These are phyloP conservation scores for Macaria notata DNA, from an alignment of 2,888 invertebrate species.

Conservation along the genomic window DNA sequence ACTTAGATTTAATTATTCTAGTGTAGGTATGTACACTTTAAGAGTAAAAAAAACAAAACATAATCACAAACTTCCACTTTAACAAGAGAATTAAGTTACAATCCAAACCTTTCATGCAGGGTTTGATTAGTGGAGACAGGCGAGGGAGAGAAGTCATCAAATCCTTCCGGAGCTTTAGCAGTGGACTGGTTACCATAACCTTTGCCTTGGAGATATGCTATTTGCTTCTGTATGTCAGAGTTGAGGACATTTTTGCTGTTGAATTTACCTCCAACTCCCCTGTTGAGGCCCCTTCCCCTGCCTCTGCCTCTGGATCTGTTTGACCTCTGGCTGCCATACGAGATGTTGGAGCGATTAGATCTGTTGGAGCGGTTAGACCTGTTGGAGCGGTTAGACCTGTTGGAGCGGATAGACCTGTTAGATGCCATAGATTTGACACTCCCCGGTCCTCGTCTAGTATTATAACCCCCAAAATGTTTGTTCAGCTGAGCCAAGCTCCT, in stretches of 20 bases:
- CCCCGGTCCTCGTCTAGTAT: constrained; percentile 62
- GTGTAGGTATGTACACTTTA: constrained; percentile 20
- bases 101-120: constrained; percentile 73
- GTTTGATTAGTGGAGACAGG: constrained; percentile 68
- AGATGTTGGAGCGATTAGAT: constrained; percentile 57
- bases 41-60: constrained; percentile 13
- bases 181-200: constrained; percentile 40
- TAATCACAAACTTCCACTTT: constrained; percentile 21
- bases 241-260: constrained; percentile 67
- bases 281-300: constrained; percentile 44
- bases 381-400: constrained; percentile 55
- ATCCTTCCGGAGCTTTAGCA: constrained; percentile 47
- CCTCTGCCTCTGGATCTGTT: constrained; percentile 59
- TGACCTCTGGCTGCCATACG: constrained; percentile 57
- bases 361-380: constrained; percentile 56
- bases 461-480: constrained; percentile 62
- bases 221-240: constrained; percentile 70
- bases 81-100: constrained; percentile 10
- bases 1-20: no score
- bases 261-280: constrained; percentile 66
- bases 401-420: constrained; percentile 59
- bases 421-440: constrained; percentile 74
- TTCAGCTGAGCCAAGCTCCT: constrained; percentile 68
- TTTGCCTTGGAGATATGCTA: constrained; percentile 73
- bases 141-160: constrained; percentile 62